A percentile compares a stretch with the other conserved stretches of the same genome.
Evolutionary conservation across 2,113 vertebrate genomes (phyloP).

Genomic region (Python bivittatus): DNA sequence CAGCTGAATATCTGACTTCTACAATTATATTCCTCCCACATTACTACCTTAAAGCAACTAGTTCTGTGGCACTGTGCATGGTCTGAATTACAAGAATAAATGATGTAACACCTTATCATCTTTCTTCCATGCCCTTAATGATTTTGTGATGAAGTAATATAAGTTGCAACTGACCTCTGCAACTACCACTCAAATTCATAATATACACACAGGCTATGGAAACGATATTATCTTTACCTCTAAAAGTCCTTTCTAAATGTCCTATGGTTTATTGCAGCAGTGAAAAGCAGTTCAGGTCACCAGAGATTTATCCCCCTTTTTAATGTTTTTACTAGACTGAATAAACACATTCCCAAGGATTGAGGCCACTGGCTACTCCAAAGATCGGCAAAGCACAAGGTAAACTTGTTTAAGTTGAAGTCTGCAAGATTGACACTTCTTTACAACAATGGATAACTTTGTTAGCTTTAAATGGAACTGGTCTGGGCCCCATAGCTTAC

Average conservation of each 20-base stretch:
- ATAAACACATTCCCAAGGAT: constrained; percentile 74
- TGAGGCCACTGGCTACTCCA: constrained; percentile 52
- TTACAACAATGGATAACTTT: constrained; percentile 62
- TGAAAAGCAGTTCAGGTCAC: constrained; percentile 60
- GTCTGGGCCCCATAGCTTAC: background rate
- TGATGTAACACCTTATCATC: constrained; percentile 71
- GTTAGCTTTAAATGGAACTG: constrained; percentile 46
- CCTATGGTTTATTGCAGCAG: constrained; percentile 57
- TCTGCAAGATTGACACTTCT: constrained; percentile 59
- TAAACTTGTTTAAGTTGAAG: constrained; percentile 20
- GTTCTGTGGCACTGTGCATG: constrained; percentile 46
- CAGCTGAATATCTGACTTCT: constrained; percentile 47
- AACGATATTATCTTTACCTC: constrained; percentile 48
- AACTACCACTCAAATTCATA: constrained; percentile 46
- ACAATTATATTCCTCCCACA: constrained; percentile 1
- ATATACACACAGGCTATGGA: background rate
- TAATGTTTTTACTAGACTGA: constrained; percentile 78
- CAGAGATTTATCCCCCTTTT: constrained; percentile 70
- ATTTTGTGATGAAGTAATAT: constrained; percentile 49
- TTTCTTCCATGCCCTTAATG: constrained; percentile 54
- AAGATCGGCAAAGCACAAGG: constrained; percentile 51
- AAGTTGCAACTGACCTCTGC: constrained; percentile 25
- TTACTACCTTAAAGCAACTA: constrained; percentile 54
- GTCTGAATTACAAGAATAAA: constrained; percentile 73
- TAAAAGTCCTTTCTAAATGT: constrained; percentile 64